phyloP scores from a whole-genome alignment of 2,113 vertebrate genomes.

The Erinaceus europaeus region DNA sequence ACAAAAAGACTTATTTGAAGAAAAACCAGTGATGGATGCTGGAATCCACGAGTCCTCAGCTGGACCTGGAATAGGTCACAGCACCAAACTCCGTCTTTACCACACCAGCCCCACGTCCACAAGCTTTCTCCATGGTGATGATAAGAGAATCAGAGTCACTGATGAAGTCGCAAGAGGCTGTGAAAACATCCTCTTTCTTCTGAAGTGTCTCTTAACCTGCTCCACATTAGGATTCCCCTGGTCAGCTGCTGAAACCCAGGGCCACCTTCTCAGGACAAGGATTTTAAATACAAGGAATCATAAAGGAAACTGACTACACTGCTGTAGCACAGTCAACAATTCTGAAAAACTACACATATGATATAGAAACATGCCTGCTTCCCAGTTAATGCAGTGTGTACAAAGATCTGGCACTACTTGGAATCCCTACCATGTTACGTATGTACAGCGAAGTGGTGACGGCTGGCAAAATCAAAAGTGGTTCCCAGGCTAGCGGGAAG shows the following conservation, averaged over 20 bases:
- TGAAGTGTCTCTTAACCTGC: neutral
- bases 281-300: neutral
- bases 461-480: neutral
- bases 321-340: neutral
- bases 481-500: neutral
- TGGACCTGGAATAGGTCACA: neutral
- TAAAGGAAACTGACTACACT: neutral
- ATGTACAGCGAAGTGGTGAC: neutral
- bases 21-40: neutral
- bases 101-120: neutral
- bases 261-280: neutral
- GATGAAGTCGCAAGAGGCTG: neutral
- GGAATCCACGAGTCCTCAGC: neutral
- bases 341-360: neutral
- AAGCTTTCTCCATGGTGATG: neutral
- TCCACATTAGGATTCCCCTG: no score
- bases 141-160: neutral
- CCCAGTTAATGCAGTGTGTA: neutral
- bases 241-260: neutral
- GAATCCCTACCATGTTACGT: neutral
- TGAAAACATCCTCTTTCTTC: neutral
- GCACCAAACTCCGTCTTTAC: neutral
- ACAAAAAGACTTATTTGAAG: no score
- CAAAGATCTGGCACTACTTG: conserved; percentile 13
- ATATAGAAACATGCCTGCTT: neutral